phyloP scores from a whole-genome alignment of 35 echinoderm and acorn worm species.

The Nesometra sesokonis region DNA sequence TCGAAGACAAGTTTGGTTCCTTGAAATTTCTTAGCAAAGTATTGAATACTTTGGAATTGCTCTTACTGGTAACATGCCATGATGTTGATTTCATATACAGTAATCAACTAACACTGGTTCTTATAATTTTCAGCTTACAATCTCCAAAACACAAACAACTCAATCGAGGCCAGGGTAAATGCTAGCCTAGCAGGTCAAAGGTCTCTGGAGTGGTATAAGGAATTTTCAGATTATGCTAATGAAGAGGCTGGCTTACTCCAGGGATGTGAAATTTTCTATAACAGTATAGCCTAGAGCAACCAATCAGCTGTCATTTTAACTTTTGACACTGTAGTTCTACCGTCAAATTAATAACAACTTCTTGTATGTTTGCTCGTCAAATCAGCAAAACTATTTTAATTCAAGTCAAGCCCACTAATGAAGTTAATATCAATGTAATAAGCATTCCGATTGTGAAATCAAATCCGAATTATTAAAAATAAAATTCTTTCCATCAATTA shows the following conservation, averaged over 20 bases:
- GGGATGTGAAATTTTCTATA: not conserved
- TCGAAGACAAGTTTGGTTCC: no score
- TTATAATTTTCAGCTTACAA: no score
- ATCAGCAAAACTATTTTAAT: not conserved
- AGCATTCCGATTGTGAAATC: not conserved
- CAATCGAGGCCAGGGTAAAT: not conserved
- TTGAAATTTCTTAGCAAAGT: no score
- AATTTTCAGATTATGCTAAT: not conserved
- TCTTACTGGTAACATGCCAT: no score
- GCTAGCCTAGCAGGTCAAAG: not conserved
- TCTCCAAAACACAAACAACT: no score
- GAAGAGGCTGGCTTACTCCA: not conserved
- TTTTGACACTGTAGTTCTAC: not conserved
- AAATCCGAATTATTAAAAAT: not conserved
- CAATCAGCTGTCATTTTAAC: not conserved
- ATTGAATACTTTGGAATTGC: no score
- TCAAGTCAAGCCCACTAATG: not conserved
- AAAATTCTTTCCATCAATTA: no score
- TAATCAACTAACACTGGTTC: no score
- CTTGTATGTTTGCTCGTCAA: not conserved
- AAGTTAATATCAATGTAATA: not conserved
- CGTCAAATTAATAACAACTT: not conserved
- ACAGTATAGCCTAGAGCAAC: not conserved
- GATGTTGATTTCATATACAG: no score
- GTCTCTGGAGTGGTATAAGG: not conserved